Percentiles rank a stretch among this genome's conserved stretches.
Evolutionary conservation across 2,113 vertebrate genomes (phyloP).

Genomic region (Stercorarius parasiticus): DNA sequence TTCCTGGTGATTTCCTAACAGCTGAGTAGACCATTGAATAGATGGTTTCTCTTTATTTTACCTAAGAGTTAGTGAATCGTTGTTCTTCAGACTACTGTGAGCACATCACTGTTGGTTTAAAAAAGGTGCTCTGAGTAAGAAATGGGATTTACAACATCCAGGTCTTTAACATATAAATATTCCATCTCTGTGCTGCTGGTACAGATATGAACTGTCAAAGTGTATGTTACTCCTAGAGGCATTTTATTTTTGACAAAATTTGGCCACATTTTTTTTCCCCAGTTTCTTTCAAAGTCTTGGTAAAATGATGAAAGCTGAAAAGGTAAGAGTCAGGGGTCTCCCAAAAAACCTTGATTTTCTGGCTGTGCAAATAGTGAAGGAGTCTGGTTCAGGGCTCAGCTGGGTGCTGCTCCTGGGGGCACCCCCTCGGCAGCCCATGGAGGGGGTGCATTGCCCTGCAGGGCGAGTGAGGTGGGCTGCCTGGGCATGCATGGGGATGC

Average conservation of each 20-base stretch:
- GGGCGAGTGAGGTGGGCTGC: rapidly evolving
- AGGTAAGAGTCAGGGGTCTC: background rate
- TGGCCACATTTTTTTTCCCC: background rate
- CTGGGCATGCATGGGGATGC: background rate
- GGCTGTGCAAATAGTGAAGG: background rate
- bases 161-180: background rate
- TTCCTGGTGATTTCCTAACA: background rate
- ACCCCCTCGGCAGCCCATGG: rapidly evolving
- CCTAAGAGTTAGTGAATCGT: background rate
- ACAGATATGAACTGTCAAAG: background rate
- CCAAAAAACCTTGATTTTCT: background rate
- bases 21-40: background rate
- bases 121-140: background rate
- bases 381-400: rapidly evolving
- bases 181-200: background rate
- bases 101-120: background rate
- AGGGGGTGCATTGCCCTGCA: too few relatives aligned
- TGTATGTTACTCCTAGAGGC: background rate
- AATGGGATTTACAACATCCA: background rate
- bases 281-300: background rate
- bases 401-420: background rate
- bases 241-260: background rate
- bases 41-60: background rate
- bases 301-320: background rate
- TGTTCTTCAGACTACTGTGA: background rate